These are phyloP conservation scores for Apus apus DNA, from an alignment of 2,113 vertebrate species.

Conservation along the genomic window DNA sequence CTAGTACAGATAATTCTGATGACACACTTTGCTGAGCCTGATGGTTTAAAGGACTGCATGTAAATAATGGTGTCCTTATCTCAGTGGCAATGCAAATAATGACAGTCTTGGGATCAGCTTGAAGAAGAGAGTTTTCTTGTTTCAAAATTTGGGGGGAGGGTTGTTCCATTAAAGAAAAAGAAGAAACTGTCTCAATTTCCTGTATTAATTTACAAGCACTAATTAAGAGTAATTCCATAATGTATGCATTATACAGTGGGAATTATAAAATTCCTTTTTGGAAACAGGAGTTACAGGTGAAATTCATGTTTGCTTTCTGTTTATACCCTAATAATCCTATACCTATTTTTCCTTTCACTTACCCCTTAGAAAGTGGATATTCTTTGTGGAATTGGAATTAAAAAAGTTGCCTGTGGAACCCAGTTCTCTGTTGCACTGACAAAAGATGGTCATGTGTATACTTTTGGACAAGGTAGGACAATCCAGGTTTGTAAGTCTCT, in stretches of 20 bases:
- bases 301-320: not conserved
- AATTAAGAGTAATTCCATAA: not conserved
- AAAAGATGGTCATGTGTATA: slow-evolving; percentile 85
- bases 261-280: not conserved
- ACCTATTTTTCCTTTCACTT: not conserved
- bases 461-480: slow-evolving; percentile 84
- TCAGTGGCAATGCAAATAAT: not conserved
- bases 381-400: slow-evolving; percentile 86
- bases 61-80: not conserved
- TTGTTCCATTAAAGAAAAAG: not conserved
- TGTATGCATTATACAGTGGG: not conserved
- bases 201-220: not conserved
- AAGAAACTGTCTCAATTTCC: not conserved
- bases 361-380: slow-evolving; percentile 83
- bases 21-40: not conserved
- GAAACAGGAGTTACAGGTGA: not conserved
- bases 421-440: slow-evolving; percentile 87
- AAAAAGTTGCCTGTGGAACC: slow-evolving; percentile 87
- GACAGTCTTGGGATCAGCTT: not conserved
- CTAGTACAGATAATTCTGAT: not conserved
- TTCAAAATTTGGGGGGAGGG: not conserved
- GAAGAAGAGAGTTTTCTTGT: not conserved
- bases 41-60: not conserved
- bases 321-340: not conserved
- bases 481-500: not conserved